Evolutionary conservation across 2,797 vertebrate genomes (phyloP).

Genomic region (Sorex maritimensis): DNA sequence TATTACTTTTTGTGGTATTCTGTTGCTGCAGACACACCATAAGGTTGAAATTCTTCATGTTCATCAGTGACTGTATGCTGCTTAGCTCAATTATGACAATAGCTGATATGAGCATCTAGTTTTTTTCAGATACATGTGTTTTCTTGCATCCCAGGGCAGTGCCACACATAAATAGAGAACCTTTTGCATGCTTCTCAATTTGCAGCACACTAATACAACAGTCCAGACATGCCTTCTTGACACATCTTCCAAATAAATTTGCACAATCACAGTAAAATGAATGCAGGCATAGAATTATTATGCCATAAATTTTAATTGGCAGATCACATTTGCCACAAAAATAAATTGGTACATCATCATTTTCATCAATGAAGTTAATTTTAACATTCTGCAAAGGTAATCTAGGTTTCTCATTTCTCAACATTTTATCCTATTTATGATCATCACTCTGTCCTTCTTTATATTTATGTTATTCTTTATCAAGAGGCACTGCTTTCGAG

Average conservation of each 20-base stretch:
- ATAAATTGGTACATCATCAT: neutral
- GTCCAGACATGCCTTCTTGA: neutral
- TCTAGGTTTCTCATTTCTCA: constrained; percentile 91
- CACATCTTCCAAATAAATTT: neutral
- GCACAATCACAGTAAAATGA: constrained; percentile 74
- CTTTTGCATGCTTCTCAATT: neutral
- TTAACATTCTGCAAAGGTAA: neutral
- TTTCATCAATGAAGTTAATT: constrained; percentile 43
- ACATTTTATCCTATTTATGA: constrained; percentile 89
- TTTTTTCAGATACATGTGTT: constrained; percentile 95
- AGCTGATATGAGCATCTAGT: constrained; percentile 95
- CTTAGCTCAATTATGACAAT: constrained; percentile 93
- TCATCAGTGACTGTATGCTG: constrained; percentile 89
- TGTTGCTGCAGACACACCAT: constrained; percentile 82
- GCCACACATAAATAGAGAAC: constrained; percentile 83
- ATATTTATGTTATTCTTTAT: constrained; percentile 92
- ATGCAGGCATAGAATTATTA: constrained; percentile 64
- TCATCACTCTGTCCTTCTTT: constrained; percentile 93
- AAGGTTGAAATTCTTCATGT: constrained; percentile 88
- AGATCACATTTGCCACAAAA: constrained; percentile 80
- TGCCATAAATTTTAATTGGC: constrained; percentile 45
- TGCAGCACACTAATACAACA: constrained; percentile 45
- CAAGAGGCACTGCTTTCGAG: constrained; percentile 90
- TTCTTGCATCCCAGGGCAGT: constrained; percentile 91
- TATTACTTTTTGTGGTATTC: constrained; percentile 90